A percentile compares a stretch with the other conserved stretches of the same genome.
phyloP scores from a whole-genome alignment of 2,797 vertebrate species.

The Crypturellus tataupa region DNA sequence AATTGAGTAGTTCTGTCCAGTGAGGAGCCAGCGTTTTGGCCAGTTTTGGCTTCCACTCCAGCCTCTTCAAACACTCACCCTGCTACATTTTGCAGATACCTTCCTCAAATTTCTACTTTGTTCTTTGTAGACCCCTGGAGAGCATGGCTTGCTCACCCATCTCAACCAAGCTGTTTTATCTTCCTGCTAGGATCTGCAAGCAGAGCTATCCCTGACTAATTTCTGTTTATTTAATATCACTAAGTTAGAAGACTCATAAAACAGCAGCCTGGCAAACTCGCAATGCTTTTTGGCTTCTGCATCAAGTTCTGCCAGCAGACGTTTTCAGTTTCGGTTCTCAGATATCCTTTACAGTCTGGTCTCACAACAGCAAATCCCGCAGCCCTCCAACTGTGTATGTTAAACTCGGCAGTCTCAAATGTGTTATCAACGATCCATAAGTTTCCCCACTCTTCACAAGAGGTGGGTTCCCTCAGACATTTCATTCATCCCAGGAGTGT shows the following conservation, averaged over 20 bases:
- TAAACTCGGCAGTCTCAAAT: not conserved
- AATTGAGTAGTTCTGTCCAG: not conserved
- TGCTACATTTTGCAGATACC: not conserved
- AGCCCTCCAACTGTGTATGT: conserved; percentile 17
- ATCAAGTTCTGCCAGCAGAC: conserved; percentile 52
- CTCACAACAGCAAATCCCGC: not conserved
- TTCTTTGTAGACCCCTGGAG: not conserved
- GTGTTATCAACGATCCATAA: not conserved
- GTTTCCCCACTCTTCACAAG: not conserved
- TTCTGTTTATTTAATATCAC: conserved; percentile 4
- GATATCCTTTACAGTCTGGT: conserved; percentile 56
- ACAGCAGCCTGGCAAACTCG: conserved; percentile 60
- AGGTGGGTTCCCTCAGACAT: not conserved
- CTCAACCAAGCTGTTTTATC: not conserved
- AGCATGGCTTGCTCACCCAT: rapidly evolving
- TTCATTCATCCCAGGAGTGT: not conserved
- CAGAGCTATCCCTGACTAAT: conserved; percentile 3
- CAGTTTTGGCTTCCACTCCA: not conserved
- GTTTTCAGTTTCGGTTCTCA: conserved; percentile 71
- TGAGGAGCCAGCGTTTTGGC: not conserved
- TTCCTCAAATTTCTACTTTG: not conserved
- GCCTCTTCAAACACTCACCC: not conserved
- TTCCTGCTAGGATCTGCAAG: not conserved
- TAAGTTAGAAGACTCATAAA: conserved; percentile 51
- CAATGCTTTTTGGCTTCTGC: conserved; percentile 58